These are phyloP conservation scores for Dicyrtomina minuta DNA, from an alignment of 2,888 invertebrate species.

Conservation along the genomic window DNA sequence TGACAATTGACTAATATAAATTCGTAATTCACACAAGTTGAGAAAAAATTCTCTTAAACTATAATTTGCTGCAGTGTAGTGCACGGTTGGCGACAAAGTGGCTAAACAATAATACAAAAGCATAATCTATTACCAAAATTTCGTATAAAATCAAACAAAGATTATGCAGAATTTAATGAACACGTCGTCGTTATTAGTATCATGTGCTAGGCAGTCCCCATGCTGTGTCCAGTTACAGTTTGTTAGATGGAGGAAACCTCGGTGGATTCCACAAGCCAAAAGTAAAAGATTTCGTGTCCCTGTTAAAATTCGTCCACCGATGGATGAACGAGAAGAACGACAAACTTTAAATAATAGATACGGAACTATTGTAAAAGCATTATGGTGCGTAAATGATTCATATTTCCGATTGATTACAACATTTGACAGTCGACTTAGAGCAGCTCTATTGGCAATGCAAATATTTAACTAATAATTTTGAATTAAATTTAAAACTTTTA, in stretches of 20 bases:
- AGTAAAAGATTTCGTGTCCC: constrained; percentile 74
- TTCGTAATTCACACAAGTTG: neutral
- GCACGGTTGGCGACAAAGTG: no score
- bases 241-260: constrained; percentile 71
- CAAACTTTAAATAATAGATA: constrained; percentile 71
- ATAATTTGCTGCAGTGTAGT: no score
- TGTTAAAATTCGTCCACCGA: constrained; percentile 62
- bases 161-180: constrained; percentile 5
- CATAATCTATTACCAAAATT: no score
- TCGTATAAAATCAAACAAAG: no score
- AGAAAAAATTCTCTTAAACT: no score
- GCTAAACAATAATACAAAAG: no score
- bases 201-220: constrained; percentile 17
- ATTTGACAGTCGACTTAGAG: no score
- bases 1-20: neutral
- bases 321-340: constrained; percentile 68
- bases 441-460: no score
- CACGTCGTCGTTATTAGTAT: neutral
- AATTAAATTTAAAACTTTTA: no score
- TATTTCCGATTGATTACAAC: no score
- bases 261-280: constrained; percentile 78
- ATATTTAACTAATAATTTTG: no score
- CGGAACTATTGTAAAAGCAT: constrained; percentile 61
- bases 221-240: constrained; percentile 30
- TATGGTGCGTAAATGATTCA: constrained; percentile 59